phyloP scores from a whole-genome alignment of 2,113 vertebrate species.

The Eolophus roseicapilla region DNA sequence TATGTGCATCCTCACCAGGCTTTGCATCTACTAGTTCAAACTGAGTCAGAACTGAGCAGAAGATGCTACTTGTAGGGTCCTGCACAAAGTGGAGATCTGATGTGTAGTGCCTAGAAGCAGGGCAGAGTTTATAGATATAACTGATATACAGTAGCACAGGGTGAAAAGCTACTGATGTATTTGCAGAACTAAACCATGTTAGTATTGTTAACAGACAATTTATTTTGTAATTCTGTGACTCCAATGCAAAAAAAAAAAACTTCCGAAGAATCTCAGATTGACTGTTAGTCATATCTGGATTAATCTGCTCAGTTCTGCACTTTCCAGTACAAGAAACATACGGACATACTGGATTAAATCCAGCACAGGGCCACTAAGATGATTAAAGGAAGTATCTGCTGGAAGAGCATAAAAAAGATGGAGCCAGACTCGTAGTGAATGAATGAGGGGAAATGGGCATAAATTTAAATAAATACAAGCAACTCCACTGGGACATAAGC shows the following conservation, averaged over 20 bases:
- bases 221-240: background rate
- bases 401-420: background rate
- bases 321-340: background rate
- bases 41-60: background rate
- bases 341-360: background rate
- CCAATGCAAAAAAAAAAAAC: background rate
- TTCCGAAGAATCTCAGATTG: background rate
- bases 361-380: background rate
- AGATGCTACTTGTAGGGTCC: background rate
- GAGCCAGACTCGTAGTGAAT: background rate
- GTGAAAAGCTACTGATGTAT: background rate
- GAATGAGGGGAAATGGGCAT: background rate
- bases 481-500: background rate
- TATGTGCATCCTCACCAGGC: background rate
- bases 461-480: background rate
- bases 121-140: background rate
- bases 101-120: background rate
- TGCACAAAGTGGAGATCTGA: background rate
- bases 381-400: background rate
- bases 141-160: background rate
- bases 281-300: background rate
- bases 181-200: background rate
- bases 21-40: background rate
- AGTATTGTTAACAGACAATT: background rate
- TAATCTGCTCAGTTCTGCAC: background rate